phyloP scores from a whole-genome alignment of 2,888 invertebrate genomes.

The Meloe dianella region DNA sequence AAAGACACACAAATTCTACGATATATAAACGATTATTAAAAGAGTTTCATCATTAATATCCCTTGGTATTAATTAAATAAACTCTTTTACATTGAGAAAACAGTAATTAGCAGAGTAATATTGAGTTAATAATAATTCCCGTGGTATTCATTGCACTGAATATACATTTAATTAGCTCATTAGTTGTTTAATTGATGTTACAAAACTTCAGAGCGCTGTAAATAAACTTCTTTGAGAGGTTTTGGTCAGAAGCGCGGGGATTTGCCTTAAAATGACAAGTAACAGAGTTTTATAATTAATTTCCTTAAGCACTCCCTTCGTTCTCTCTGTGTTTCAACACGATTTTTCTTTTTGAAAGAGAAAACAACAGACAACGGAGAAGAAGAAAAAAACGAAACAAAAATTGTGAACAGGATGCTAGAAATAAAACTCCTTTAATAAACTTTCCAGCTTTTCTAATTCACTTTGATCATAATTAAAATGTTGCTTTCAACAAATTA shows the following conservation, averaged over 20 bases:
- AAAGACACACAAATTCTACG: not conserved
- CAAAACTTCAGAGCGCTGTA: slow-evolving; percentile 51
- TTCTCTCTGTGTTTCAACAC: not conserved
- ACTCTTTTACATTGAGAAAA: slow-evolving; percentile 47
- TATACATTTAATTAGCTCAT: slow-evolving; percentile 64
- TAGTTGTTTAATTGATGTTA: slow-evolving; percentile 62
- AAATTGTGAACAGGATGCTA: not conserved
- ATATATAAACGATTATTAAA: not conserved
- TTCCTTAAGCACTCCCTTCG: slow-evolving; percentile 27
- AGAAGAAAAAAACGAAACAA: not conserved
- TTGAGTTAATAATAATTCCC: slow-evolving; percentile 52
- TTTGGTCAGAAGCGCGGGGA: slow-evolving; percentile 35
- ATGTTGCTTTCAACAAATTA: not conserved
- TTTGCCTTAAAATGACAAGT: slow-evolving; percentile 25
- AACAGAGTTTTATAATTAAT: slow-evolving; percentile 29
- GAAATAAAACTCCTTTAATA: not conserved
- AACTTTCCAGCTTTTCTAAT: not conserved
- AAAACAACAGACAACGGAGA: not conserved
- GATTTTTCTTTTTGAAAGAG: not conserved
- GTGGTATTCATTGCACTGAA: slow-evolving; percentile 60
- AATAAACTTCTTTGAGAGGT: slow-evolving; percentile 38
- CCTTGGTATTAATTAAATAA: slow-evolving; percentile 48
- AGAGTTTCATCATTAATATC: slow-evolving; percentile 27
- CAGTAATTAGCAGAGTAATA: slow-evolving; percentile 50
- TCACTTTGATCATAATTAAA: not conserved